Percentiles rank a stretch among this genome's conserved stretches.
Conservation (phyloP, 2,113 vertebrate genomes). For the Myotis lucifugus region DNA sequence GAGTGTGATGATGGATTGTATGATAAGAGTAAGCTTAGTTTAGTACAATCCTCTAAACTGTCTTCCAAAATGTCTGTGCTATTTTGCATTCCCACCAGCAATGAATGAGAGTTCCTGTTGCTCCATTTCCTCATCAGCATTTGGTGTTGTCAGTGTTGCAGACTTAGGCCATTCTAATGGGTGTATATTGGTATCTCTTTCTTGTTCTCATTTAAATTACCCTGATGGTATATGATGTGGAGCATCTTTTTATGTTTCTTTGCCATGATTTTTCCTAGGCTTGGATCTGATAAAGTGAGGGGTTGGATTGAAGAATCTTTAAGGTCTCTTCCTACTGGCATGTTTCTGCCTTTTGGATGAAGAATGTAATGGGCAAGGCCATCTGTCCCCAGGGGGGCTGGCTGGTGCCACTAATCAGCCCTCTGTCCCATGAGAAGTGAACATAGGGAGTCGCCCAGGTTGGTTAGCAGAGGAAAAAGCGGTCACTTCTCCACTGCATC, state of each 20-base stretch:
- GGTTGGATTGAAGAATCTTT: not conserved
- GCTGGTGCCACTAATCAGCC: not conserved
- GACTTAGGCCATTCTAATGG: not conserved
- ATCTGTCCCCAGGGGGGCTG: not conserved
- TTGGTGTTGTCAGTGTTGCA: not conserved
- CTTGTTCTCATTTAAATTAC: not conserved
- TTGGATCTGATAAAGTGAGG: not conserved
- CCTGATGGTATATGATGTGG: not conserved
- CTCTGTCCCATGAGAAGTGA: not conserved
- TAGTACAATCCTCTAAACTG: not conserved
- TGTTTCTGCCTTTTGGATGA: not conserved
- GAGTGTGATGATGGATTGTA: not conserved
- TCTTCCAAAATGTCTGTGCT: not conserved
- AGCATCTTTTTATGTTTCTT: not conserved
- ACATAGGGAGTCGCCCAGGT: not conserved
- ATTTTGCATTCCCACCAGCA: not conserved
- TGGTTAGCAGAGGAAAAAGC: not conserved
- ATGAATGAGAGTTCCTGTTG: not conserved
- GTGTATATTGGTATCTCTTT: not conserved
- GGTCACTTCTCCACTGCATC: not conserved
- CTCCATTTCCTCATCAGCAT: not conserved
- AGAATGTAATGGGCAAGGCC: not conserved
- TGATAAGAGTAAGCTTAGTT: not conserved
- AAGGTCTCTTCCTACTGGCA: not conserved
- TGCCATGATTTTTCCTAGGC: not conserved